These are phyloP conservation scores for Lasioglossum figueresi DNA, from an alignment of 2,888 invertebrate species.

Conservation along the genomic window DNA sequence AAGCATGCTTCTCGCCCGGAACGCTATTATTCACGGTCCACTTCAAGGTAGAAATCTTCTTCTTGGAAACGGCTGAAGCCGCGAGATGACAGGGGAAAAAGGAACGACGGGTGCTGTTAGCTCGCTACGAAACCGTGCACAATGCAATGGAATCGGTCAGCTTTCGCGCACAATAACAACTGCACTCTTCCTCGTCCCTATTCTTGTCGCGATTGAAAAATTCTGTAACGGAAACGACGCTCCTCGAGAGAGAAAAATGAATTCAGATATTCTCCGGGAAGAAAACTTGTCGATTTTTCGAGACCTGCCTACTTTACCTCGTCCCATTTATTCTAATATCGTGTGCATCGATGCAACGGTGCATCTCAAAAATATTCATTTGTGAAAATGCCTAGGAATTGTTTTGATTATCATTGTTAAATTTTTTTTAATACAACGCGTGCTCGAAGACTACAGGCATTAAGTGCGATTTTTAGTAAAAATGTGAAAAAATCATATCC, in stretches of 20 bases:
- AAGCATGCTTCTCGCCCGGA: slow-evolving; percentile 27
- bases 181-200: background rate
- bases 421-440: too few species aligned
- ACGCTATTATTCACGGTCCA: slow-evolving; percentile 53
- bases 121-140: slow-evolving; percentile 5
- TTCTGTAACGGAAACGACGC: background rate
- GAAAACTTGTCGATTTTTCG: background rate
- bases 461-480: too few species aligned
- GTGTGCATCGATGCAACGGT: background rate
- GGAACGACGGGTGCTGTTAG: slow-evolving; percentile 10
- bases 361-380: background rate
- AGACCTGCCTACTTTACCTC: background rate
- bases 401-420: too few species aligned
- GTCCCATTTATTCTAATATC: background rate
- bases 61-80: slow-evolving; percentile 23
- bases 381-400: background rate
- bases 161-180: slow-evolving; percentile 12
- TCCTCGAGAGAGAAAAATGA: background rate
- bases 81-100: slow-evolving; percentile 1
- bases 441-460: background rate
- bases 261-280: background rate
- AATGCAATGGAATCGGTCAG: slow-evolving; percentile 13
- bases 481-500: too few species aligned
- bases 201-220: slow-evolving; percentile 1
- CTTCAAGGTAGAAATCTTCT: slow-evolving; percentile 50